Percentiles rank a stretch among this genome's conserved stretches.
phyloP scores from a whole-genome alignment of 1,140 invertebrate species.

The Drosophila mauritiana region DNA sequence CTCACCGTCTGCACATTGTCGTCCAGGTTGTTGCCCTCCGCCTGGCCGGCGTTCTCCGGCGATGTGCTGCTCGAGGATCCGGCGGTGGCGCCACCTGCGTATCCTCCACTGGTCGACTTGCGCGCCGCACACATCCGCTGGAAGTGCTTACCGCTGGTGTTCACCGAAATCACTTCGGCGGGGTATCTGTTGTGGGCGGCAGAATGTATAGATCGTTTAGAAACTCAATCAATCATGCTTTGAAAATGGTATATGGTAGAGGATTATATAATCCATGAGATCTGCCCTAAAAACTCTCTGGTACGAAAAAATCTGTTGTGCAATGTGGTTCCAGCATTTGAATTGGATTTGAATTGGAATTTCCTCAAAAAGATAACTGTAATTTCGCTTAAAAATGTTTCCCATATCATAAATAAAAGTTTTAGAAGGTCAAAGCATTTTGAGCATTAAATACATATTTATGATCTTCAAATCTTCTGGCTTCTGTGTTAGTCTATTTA shows the following conservation, averaged over 20 bases:
- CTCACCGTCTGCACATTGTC: slow-evolving; percentile 87
- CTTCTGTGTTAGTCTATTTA: no score
- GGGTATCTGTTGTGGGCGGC: slow-evolving; percentile 88
- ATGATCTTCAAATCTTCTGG: no score
- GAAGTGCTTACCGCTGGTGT: slow-evolving; percentile 93
- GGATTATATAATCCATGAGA: neutral
- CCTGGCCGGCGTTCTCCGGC: slow-evolving; percentile 67
- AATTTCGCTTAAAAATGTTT: neutral
- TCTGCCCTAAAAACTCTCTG: neutral
- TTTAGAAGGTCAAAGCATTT: no score
- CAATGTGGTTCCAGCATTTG: no score
- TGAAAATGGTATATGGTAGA: neutral
- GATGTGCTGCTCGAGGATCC: slow-evolving; percentile 83
- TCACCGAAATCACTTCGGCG: slow-evolving; percentile 93
- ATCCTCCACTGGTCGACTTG: slow-evolving; percentile 88
- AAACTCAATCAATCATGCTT: slow-evolving; percentile 11
- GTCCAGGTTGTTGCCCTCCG: slow-evolving; percentile 78
- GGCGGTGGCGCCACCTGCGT: slow-evolving; percentile 73
- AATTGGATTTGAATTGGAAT: no score
- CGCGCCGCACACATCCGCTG: slow-evolving; percentile 93
- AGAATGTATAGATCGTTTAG: neutral
- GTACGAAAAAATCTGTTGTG: neutral
- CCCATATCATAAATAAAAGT: no score
- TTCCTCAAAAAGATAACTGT: neutral
- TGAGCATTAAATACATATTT: no score